Evolutionary conservation across 2,888 invertebrate genomes (phyloP).

Genomic region (Macrosoma leucophasiata): DNA sequence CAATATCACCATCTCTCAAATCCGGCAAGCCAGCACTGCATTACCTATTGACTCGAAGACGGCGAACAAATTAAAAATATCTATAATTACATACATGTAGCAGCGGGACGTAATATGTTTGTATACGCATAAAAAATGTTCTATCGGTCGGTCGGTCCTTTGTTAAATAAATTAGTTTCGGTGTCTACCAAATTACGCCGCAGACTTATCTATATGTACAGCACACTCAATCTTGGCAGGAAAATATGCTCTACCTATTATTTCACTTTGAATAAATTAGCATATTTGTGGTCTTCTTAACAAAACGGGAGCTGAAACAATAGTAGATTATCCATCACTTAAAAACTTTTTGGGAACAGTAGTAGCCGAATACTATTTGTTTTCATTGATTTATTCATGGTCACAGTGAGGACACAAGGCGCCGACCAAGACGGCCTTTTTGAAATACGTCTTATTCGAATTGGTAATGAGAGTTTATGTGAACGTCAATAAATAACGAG

Average conservation of each 20-base stretch:
- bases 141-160: conserved; percentile 71
- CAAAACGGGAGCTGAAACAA: conserved; percentile 67
- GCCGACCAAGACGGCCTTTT: conserved; percentile 63
- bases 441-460: conserved; percentile 60
- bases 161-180: conserved; percentile 77
- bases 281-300: conserved; percentile 55
- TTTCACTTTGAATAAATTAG: conserved; percentile 61
- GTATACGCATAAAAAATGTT: conserved; percentile 68
- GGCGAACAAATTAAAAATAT: conserved; percentile 45
- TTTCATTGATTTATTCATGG: conserved; percentile 76
- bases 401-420: conserved; percentile 59
- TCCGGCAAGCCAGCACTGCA: too few species aligned
- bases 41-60: too few species aligned
- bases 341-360: conserved; percentile 65
- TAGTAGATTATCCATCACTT: conserved; percentile 57
- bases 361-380: conserved; percentile 73
- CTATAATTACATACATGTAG: conserved; percentile 41
- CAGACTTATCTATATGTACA: conserved; percentile 67
- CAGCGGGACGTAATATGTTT: conserved; percentile 58
- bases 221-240: conserved; percentile 56
- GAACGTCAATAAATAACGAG: conserved; percentile 57
- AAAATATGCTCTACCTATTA: conserved; percentile 73
- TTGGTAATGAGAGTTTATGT: conserved; percentile 63
- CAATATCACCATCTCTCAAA: too few species aligned
- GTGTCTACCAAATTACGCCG: conserved; percentile 77